Conservation (phyloP, 1,140 invertebrate genomes). For the Anoplophora glabripennis region DNA sequence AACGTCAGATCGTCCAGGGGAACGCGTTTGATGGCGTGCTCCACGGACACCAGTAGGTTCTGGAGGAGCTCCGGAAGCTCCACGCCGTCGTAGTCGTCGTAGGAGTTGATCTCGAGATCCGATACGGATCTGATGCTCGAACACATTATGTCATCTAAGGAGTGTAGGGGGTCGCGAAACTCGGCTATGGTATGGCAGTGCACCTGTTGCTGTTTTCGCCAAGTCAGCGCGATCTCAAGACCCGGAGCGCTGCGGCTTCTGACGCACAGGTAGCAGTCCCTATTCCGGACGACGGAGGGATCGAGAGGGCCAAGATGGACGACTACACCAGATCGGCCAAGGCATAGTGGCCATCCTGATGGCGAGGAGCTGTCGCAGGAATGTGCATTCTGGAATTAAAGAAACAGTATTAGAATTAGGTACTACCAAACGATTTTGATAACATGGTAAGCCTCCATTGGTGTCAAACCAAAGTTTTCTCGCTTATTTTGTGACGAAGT, state of each 20-base stretch:
- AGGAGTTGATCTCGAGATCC: constrained; percentile 39
- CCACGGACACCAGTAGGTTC: constrained; percentile 62
- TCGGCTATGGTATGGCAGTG: constrained; percentile 42
- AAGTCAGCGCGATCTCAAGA: constrained; percentile 43
- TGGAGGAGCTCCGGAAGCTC: constrained; percentile 61
- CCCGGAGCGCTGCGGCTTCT: constrained; percentile 32
- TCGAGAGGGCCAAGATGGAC: constrained; percentile 42
- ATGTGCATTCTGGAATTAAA: constrained; percentile 43
- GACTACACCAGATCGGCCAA: constrained; percentile 42
- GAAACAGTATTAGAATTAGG: constrained; percentile 5
- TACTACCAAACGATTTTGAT: too few species aligned
- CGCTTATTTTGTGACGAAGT: too few species aligned
- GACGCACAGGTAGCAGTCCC: constrained; percentile 46
- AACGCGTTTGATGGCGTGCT: constrained; percentile 64
- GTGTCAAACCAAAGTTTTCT: too few species aligned
- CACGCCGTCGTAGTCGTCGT: constrained; percentile 47
- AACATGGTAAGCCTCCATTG: too few species aligned
- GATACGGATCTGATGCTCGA: constrained; percentile 34
- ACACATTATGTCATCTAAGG: constrained; percentile 44
- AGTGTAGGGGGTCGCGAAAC: constrained; percentile 36
- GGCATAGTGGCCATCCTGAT: constrained; percentile 46
- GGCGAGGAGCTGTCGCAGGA: constrained; percentile 30
- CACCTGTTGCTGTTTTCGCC: constrained; percentile 39
- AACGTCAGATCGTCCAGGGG: constrained; percentile 64
- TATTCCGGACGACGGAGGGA: constrained; percentile 37